These are phyloP conservation scores for Cyanocitta stelleri DNA, from an alignment of 2,113 vertebrate species.

Conservation along the genomic window DNA sequence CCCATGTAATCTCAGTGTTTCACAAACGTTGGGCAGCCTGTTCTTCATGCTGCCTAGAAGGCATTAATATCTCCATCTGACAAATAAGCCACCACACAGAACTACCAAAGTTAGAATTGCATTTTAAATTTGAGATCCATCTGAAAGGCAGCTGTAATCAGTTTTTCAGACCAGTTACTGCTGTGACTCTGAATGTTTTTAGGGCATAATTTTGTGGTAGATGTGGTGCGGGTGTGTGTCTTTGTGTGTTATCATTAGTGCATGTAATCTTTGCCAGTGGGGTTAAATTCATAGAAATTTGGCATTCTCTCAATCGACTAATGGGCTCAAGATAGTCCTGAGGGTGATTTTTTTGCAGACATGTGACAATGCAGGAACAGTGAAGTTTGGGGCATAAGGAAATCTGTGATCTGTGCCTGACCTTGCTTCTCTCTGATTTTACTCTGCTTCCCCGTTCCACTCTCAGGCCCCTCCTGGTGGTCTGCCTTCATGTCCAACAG, in stretches of 20 bases:
- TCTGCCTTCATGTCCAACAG: not conserved
- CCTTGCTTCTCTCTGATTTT: not conserved
- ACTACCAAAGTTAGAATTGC: not conserved
- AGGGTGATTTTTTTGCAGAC: not conserved
- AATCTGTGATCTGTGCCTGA: not conserved
- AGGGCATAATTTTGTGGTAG: not conserved
- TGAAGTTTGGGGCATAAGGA: fast-evolving
- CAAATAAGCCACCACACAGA: not conserved
- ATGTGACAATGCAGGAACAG: not conserved
- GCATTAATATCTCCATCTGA: not conserved
- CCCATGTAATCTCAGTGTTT: not conserved
- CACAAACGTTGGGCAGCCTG: not conserved
- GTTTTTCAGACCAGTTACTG: not conserved
- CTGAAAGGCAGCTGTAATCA: not conserved
- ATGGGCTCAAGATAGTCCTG: not conserved
- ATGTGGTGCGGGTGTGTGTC: not conserved
- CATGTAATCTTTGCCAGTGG: not conserved
- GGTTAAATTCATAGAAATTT: not conserved
- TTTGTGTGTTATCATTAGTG: not conserved
- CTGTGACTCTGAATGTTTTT: not conserved
- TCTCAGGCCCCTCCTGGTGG: not conserved
- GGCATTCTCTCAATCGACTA: not conserved
- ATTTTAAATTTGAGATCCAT: not conserved
- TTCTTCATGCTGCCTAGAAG: not conserved
- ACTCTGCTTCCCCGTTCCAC: not conserved